Percentiles rank a stretch among this genome's conserved stretches.
Evolutionary conservation across 1,140 invertebrate genomes (phyloP).

Genomic region (Streblospio benedicti): DNA sequence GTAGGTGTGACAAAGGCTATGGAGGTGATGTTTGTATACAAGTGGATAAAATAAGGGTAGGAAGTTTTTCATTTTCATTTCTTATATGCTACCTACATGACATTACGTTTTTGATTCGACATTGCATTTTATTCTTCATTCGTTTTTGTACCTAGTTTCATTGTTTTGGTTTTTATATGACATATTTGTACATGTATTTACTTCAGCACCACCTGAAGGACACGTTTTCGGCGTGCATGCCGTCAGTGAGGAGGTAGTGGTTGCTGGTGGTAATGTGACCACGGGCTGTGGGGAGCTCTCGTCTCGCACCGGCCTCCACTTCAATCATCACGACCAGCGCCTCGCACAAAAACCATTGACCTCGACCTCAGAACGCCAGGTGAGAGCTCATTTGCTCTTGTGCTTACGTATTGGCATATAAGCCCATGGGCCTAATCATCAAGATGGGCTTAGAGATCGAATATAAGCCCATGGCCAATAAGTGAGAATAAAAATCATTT

Average conservation of each 20-base stretch:
- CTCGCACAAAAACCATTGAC: conserved; percentile 31
- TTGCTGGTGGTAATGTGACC: conserved; percentile 40
- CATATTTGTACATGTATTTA: no score
- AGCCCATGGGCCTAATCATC: no score
- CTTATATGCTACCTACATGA: no score
- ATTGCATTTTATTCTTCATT: no score
- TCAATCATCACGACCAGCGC: conserved; percentile 33
- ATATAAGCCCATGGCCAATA: no score
- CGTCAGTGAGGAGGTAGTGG: conserved; percentile 31
- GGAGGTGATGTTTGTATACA: conserved; percentile 28
- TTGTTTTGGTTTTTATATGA: no score
- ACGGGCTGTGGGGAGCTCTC: conserved; percentile 40
- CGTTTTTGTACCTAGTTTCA: no score
- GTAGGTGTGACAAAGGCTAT: conserved; percentile 38
- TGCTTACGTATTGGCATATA: not conserved
- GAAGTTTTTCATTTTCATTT: no score
- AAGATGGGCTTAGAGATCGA: no score
- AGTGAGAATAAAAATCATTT: no score
- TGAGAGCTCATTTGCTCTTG: conserved; percentile 22
- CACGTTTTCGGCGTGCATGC: conserved; percentile 29
- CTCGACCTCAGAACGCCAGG: conserved; percentile 44
- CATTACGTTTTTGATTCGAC: no score
- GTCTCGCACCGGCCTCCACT: conserved; percentile 44
- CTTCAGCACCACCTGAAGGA: conserved; percentile 41
- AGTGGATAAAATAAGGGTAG: not conserved